phyloP scores from a whole-genome alignment of 2,797 vertebrate species.

The Emys orbicularis region DNA sequence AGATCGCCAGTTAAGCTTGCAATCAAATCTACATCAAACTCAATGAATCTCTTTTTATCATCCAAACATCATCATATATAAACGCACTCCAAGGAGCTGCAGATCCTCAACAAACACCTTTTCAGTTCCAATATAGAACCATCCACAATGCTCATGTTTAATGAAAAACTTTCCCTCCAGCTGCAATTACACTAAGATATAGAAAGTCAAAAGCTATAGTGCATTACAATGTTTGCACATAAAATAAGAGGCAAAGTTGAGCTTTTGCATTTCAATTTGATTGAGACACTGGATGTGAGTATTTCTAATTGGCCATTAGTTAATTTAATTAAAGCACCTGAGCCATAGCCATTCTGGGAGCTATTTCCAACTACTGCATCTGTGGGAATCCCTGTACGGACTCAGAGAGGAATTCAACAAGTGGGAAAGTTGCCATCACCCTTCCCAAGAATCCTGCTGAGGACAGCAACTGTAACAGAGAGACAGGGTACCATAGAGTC shows the following conservation, averaged over 20 bases:
- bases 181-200: not conserved
- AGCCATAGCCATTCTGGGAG: not conserved
- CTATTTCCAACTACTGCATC: not conserved
- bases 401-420: not conserved
- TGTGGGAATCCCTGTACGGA: not conserved
- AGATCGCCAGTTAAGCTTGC: not conserved
- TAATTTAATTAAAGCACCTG: not conserved
- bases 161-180: rapidly evolving
- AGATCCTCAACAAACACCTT: not conserved
- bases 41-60: not conserved
- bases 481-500: not conserved
- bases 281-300: not conserved
- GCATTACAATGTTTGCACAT: too few relatives aligned
- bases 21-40: not conserved
- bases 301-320: not conserved
- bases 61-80: not conserved
- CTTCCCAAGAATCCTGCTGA: not conserved
- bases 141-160: not conserved
- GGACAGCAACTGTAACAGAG: not conserved
- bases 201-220: not conserved
- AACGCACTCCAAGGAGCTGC: rapidly evolving
- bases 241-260: not conserved
- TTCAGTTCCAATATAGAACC: not conserved
- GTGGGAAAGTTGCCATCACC: not conserved
- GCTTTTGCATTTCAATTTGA: not conserved